phyloP scores from a whole-genome alignment of 2,888 invertebrate genomes.

The Caenorhabditis imperialis region DNA sequence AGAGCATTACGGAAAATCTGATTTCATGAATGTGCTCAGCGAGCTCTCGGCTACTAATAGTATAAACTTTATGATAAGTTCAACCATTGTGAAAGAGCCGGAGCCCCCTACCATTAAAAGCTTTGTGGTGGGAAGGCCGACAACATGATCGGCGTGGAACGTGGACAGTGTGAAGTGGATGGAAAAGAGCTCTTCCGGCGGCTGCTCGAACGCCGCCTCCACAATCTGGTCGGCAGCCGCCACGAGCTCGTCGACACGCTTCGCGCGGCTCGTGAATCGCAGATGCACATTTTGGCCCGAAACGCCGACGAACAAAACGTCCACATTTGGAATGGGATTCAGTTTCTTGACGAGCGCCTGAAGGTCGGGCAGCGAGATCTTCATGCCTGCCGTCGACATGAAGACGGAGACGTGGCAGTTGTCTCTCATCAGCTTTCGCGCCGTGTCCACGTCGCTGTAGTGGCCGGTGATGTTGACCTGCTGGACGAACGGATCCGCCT shows the following conservation, averaged over 20 bases:
- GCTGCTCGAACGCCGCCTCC: not conserved
- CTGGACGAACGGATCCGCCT: constrained; percentile 23
- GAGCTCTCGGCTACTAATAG: no score
- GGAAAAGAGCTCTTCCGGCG: constrained; percentile 14
- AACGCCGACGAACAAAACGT: constrained; percentile 8
- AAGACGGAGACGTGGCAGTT: constrained; percentile 25
- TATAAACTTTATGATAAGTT: no score
- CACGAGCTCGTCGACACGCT: constrained; percentile 13
- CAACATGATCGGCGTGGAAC: constrained; percentile 36
- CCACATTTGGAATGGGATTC: constrained; percentile 34
- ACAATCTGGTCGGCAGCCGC: constrained; percentile 3
- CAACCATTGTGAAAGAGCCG: no score
- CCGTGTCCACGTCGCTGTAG: constrained; percentile 44
- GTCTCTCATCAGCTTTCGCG: constrained; percentile 37
- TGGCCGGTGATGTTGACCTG: constrained; percentile 44
- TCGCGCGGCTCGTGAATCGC: constrained; percentile 19
- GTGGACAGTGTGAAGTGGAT: constrained; percentile 26
- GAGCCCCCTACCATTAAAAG: constrained; percentile 30
- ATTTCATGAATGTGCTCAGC: no score
- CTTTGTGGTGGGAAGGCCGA: constrained; percentile 11
- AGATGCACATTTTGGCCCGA: constrained; percentile 16
- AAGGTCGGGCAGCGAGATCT: not conserved
- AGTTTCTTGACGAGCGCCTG: constrained; percentile 5
- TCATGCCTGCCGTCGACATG: constrained; percentile 16
- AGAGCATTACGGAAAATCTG: no score